Conservation (phyloP, 2,888 invertebrate species). For the Phaedon cochleariae region DNA sequence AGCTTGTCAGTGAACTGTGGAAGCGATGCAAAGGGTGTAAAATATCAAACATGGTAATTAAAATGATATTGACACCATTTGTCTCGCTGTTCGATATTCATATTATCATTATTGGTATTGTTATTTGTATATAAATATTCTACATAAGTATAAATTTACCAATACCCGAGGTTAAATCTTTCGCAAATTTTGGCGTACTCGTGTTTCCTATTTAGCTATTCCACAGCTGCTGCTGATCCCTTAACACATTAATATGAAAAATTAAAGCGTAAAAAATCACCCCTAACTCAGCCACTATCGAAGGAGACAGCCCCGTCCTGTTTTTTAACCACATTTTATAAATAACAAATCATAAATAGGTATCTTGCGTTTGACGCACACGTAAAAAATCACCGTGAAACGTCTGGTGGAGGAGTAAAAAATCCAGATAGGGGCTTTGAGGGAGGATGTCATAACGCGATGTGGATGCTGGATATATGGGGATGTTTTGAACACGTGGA, state of each 20-base stretch:
- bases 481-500: constrained; percentile 30
- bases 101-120: too few species aligned
- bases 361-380: constrained; percentile 43
- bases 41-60: too few species aligned
- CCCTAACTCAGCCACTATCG: constrained; percentile 38
- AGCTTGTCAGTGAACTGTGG: too few species aligned
- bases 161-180: too few species aligned
- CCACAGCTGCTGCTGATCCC: constrained; percentile 21
- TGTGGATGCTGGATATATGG: constrained; percentile 28
- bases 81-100: too few species aligned
- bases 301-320: constrained; percentile 28
- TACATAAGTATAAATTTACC: too few species aligned
- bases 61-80: too few species aligned
- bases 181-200: not conserved
- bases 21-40: too few species aligned
- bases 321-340: constrained; percentile 40
- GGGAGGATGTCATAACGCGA: constrained; percentile 36
- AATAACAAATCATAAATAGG: constrained; percentile 48
- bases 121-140: too few species aligned
- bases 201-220: constrained; percentile 15
- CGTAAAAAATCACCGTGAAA: constrained; percentile 43
- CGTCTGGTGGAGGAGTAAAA: constrained; percentile 26
- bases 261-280: constrained; percentile 38
- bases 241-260: constrained; percentile 37
- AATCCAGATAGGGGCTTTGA: constrained; percentile 29